phyloP scores from a whole-genome alignment of 2,113 vertebrate species.

The Callaeas wilsoni region DNA sequence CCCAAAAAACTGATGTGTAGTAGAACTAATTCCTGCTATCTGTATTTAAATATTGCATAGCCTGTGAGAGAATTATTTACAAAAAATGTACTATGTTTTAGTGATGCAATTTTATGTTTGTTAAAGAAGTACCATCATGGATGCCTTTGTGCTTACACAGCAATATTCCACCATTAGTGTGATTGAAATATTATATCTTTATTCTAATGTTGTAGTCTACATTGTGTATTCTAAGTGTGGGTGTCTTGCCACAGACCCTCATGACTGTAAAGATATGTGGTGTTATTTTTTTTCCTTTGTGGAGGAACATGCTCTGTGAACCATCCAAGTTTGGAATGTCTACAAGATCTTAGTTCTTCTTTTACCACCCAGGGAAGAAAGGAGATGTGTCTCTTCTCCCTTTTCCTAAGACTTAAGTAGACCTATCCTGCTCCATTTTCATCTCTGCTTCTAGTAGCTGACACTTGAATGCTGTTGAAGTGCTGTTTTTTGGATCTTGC shows the following conservation, averaged over 20 bases:
- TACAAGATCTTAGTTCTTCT: not conserved
- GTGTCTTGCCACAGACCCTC: constrained; percentile 17
- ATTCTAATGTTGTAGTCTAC: not conserved
- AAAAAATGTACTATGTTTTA: not conserved
- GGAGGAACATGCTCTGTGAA: not conserved
- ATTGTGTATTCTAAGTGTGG: not conserved
- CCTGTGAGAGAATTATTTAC: not conserved
- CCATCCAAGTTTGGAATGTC: not conserved
- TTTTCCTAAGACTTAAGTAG: not conserved
- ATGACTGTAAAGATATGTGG: not conserved
- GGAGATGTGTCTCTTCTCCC: not conserved
- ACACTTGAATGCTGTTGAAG: not conserved
- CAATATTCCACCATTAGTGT: not conserved
- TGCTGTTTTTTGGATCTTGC: not conserved
- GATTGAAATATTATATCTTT: not conserved
- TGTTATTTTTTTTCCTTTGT: not conserved
- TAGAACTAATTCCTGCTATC: not conserved
- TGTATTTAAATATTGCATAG: not conserved
- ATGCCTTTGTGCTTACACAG: not conserved
- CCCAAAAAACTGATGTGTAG: rapidly evolving
- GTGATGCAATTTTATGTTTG: not conserved
- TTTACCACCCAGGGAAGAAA: not conserved
- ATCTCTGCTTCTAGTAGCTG: not conserved
- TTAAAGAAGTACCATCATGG: not conserved
- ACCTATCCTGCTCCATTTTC: not conserved